These are phyloP conservation scores for Caenorhabditis drosophilae DNA, from an alignment of 2,888 invertebrate species.

Conservation along the genomic window DNA sequence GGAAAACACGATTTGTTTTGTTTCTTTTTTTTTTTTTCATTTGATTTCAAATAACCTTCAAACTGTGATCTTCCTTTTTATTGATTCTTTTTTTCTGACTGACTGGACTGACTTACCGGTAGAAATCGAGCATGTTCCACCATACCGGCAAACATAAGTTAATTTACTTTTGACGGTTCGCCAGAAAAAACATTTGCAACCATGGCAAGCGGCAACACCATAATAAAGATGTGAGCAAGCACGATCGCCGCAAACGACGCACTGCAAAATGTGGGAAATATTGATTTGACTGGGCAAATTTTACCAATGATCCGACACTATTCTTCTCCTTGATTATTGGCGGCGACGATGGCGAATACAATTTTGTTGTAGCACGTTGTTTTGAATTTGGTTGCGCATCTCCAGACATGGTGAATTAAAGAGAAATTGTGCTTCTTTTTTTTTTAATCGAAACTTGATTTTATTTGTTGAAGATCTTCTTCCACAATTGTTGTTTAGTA, in stretches of 20 bases:
- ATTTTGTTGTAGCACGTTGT: slow-evolving; percentile 47
- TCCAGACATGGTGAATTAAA: slow-evolving; percentile 37
- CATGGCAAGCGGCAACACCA: slow-evolving; percentile 66
- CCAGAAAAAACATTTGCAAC: slow-evolving; percentile 67
- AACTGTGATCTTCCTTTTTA: no score
- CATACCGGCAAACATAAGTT: slow-evolving; percentile 61
- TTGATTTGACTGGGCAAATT: slow-evolving; percentile 4
- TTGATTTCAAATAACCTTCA: no score
- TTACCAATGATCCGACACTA: slow-evolving; percentile 41
- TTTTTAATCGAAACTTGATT: no score
- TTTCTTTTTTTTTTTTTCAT: no score
- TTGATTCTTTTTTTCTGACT: no score
- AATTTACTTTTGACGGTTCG: slow-evolving; percentile 62
- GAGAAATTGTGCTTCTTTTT: not conserved
- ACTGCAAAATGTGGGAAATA: slow-evolving; percentile 44
- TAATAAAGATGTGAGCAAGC: slow-evolving; percentile 66
- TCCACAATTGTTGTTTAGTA: not conserved
- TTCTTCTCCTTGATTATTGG: slow-evolving; percentile 35
- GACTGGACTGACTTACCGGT: slow-evolving; percentile 49
- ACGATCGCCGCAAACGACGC: slow-evolving; percentile 65
- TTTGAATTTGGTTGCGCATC: slow-evolving; percentile 50
- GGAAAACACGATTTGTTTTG: no score
- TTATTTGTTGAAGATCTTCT: slow-evolving; percentile 16
- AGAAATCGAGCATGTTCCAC: slow-evolving; percentile 61
- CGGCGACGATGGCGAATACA: slow-evolving; percentile 24